These are phyloP conservation scores for Pheosia gnoma DNA, from an alignment of 2,888 invertebrate genomes.

Conservation along the genomic window DNA sequence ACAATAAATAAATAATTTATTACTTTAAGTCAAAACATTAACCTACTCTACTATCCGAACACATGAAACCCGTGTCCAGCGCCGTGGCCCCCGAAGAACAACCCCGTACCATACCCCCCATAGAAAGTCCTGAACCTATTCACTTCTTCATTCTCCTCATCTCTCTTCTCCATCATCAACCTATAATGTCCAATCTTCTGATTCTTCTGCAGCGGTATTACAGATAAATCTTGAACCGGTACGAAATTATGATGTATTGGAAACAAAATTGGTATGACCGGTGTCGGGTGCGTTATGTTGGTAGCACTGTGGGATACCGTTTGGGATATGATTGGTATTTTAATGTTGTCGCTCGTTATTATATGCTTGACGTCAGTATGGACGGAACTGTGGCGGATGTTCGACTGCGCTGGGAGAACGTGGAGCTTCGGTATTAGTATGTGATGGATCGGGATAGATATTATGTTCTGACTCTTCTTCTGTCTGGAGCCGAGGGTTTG, in stretches of 20 bases:
- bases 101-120: conserved; percentile 70
- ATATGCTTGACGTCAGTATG: conserved; percentile 48
- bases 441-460: conserved; percentile 46
- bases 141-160: conserved; percentile 53
- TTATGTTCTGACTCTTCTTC: conserved; percentile 51
- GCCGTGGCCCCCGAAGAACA: conserved; percentile 72
- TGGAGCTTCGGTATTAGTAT: background rate
- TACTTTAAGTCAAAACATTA: conserved; percentile 12
- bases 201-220: conserved; percentile 65
- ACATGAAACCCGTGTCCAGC: conserved; percentile 75
- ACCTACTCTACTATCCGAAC: conserved; percentile 50
- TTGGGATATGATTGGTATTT: conserved; percentile 53
- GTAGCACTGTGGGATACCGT: conserved; percentile 49
- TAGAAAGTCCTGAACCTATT: conserved; percentile 63
- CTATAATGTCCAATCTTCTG: conserved; percentile 48
- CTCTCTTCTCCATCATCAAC: conserved; percentile 45
- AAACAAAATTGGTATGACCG: conserved; percentile 50
- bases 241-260: conserved; percentile 61
- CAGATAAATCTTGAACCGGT: conserved; percentile 66
- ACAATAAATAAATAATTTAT: conserved; percentile 27
- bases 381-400: conserved; percentile 51
- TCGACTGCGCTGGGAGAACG: conserved; percentile 45
- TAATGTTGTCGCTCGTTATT: conserved; percentile 45
- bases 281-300: conserved; percentile 54
- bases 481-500: conserved; percentile 35